Evolutionary conservation across 2,113 vertebrate species (phyloP).

Genomic region (Nansenia antarctica): DNA sequence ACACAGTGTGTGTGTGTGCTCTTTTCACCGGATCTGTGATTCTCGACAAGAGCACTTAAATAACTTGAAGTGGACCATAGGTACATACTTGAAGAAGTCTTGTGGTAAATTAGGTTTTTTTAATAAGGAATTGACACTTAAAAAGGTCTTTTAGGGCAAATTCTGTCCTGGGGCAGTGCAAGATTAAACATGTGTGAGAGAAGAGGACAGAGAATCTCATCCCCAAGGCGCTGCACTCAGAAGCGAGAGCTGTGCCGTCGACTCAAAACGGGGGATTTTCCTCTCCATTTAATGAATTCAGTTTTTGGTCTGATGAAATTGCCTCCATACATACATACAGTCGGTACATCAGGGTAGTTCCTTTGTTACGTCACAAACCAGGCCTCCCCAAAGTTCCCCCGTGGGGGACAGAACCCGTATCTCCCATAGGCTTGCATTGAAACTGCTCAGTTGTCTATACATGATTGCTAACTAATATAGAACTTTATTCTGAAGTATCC

Average conservation of each 20-base stretch:
- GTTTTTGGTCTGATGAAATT: conserved; percentile 14
- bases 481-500: no score
- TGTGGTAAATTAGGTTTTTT: conserved; percentile 36
- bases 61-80: conserved; percentile 61
- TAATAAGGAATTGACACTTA: conserved; percentile 28
- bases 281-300: neutral
- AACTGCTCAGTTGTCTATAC: no score
- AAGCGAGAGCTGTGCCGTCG: neutral
- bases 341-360: no score
- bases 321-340: no score
- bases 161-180: conserved; percentile 23
- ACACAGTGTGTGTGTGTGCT: conserved; percentile 12
- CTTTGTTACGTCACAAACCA: no score
- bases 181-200: conserved; percentile 21
- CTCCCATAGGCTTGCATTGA: no score
- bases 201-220: neutral
- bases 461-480: no score
- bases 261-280: neutral
- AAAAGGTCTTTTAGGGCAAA: conserved; percentile 17
- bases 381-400: no score
- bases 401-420: no score
- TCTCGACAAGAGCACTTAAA: conserved; percentile 61
- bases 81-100: conserved; percentile 63
- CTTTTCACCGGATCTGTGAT: conserved; percentile 23
- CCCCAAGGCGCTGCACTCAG: conserved; percentile 5